Conservation (phyloP, 2,888 invertebrate genomes). For the Bembecia ichneumoniformis region DNA sequence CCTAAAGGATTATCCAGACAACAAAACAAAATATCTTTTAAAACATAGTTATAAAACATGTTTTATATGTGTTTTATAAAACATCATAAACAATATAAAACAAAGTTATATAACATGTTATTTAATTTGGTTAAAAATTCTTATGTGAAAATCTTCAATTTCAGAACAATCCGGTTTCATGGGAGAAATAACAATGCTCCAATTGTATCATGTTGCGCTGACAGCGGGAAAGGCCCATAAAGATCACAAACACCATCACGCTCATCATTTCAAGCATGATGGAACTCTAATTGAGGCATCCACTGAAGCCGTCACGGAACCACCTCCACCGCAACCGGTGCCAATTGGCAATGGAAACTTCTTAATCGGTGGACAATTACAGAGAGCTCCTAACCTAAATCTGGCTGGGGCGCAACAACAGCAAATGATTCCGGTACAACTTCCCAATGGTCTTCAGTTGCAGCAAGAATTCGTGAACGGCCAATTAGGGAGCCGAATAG, state of each 20-base stretch:
- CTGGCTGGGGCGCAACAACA: constrained; percentile 46
- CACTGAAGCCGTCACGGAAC: constrained; percentile 70
- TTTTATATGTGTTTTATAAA: neutral
- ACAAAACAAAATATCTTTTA: no score
- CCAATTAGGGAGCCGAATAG: constrained; percentile 72
- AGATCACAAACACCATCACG: constrained; percentile 90
- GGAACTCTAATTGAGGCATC: constrained; percentile 75
- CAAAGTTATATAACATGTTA: constrained; percentile 1
- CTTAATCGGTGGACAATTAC: constrained; percentile 76
- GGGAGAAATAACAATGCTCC: constrained; percentile 85
- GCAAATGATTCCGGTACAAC: constrained; percentile 59
- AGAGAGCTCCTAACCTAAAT: constrained; percentile 70
- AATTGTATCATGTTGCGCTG: constrained; percentile 84
- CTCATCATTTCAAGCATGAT: constrained; percentile 83
- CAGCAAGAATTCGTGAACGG: constrained; percentile 76
- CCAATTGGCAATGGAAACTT: constrained; percentile 68
- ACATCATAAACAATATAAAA: neutral
- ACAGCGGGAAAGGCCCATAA: constrained; percentile 90
- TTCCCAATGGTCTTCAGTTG: constrained; percentile 62
- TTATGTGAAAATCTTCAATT: neutral
- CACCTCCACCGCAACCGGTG: constrained; percentile 55
- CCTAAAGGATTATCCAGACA: no score
- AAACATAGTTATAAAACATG: neutral
- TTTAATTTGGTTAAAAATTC: constrained; percentile 1
- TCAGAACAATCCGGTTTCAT: constrained; percentile 76